Evolutionary conservation across 2,888 invertebrate genomes (phyloP).

Genomic region (Mayetiola destructor): DNA sequence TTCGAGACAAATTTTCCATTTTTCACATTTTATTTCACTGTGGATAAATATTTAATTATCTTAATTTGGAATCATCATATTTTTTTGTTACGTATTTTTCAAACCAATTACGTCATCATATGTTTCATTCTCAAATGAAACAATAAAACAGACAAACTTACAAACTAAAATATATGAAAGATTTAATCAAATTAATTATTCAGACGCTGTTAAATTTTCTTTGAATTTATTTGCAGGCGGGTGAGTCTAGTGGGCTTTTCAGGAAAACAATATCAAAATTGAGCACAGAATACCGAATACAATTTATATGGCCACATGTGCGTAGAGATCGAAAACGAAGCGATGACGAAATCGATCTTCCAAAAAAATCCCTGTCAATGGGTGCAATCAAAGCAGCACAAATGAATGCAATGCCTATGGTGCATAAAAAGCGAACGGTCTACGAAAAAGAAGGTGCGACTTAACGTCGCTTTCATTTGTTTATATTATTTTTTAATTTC

Average conservation of each 20-base stretch:
- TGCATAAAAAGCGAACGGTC: slow-evolving; percentile 52
- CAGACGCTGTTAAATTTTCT: too few relatives aligned
- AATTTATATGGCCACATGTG: slow-evolving; percentile 72
- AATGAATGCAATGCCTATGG: slow-evolving; percentile 38
- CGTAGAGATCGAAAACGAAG: slow-evolving; percentile 40
- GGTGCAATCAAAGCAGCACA: slow-evolving; percentile 58
- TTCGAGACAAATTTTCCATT: too few relatives aligned
- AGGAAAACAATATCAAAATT: slow-evolving; percentile 56
- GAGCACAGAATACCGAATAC: slow-evolving; percentile 76
- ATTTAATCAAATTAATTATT: too few relatives aligned
- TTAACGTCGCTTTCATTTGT: slow-evolving; percentile 22
- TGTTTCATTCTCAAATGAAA: too few relatives aligned
- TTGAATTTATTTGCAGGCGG: slow-evolving; percentile 28
- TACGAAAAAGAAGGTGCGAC: slow-evolving; percentile 38
- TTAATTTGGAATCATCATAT: too few relatives aligned
- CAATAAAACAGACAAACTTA: too few relatives aligned
- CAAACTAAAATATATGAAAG: too few relatives aligned
- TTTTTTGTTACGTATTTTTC: too few relatives aligned
- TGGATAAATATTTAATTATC: too few relatives aligned
- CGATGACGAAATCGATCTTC: slow-evolving; percentile 39
- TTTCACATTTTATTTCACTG: too few relatives aligned
- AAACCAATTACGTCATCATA: too few relatives aligned
- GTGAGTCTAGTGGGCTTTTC: slow-evolving; percentile 51
- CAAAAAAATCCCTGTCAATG: slow-evolving; percentile 76
- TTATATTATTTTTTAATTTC: not conserved